Evolutionary conservation across 2,113 vertebrate species (phyloP).

Genomic region (Phalacrocorax aristotelis): DNA sequence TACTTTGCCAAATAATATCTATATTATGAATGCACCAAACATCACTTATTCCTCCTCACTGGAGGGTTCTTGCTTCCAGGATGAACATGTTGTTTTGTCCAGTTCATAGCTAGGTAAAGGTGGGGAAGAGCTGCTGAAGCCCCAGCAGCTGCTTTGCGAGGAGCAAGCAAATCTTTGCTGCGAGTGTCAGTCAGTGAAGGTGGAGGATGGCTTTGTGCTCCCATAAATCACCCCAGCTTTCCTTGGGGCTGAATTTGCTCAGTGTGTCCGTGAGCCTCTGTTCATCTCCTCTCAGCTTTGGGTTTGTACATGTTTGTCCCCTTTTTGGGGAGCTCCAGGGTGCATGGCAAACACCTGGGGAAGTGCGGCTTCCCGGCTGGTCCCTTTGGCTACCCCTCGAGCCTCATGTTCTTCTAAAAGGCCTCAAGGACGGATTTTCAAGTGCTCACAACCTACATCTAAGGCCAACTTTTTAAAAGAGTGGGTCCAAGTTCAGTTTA

Average conservation of each 20-base stretch:
- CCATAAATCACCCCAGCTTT: neutral
- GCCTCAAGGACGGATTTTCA: neutral
- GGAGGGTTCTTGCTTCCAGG: neutral
- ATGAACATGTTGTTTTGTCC: neutral
- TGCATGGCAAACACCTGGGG: neutral
- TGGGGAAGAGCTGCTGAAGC: neutral
- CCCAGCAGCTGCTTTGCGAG: neutral
- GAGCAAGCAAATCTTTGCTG: neutral
- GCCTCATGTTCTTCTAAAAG: neutral
- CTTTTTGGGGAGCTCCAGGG: neutral
- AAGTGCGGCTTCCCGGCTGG: neutral
- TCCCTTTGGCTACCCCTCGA: rapidly evolving
- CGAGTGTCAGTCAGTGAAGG: neutral
- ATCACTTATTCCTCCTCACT: neutral
- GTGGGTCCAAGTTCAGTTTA: neutral
- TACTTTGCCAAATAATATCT: constrained; percentile 62
- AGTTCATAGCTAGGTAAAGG: neutral
- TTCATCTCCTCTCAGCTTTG: neutral
- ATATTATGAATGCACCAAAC: constrained; percentile 39
- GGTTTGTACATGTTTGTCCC: neutral
- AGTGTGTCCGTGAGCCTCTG: rapidly evolving
- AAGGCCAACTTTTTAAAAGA: neutral
- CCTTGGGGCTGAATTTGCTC: neutral
- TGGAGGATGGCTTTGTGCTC: neutral
- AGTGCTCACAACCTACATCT: neutral